Base-by-base conservation (phyloP, 2,888 invertebrate genomes). In the Eurois occulta region DNA sequence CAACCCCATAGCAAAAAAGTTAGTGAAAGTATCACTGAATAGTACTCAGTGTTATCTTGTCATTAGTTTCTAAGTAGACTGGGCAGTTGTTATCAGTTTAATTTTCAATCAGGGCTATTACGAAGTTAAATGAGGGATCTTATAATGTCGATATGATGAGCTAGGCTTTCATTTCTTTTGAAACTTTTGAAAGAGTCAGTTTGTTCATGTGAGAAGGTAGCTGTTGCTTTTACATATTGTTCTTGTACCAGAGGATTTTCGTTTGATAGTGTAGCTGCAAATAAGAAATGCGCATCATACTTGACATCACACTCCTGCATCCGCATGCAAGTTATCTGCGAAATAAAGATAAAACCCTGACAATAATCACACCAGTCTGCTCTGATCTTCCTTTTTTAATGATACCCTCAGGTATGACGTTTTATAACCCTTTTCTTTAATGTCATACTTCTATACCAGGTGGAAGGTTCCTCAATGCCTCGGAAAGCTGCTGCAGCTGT, bases 111-210 rank as follows among this genome's bases (percentile, higher is more conserved):
- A 41, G 28, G 13, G 68, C 28, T 70, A 64, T 71, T 52, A 71
- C 32, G 48, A 82, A 82, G 85, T 85, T 71, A 35, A 41, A 85
- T 58, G 81, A 70, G 35, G 35, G 62, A 64, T 80, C 58, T 69
- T 69, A 84, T 85, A 62, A 52, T 35, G n/a, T 41, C 81, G 55
- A 80, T 72, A 70, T 52, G 52, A 85, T 46, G 35, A 69, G 68
- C n/a, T 58, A 18, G 35, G 32, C 64, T 55, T 32, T 24, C 13
- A 60, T 7, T 60, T 46, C 35, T 38, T 55, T 46, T 41, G 16
- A 68, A 79, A 80, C 52, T 66, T 55, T 46, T 2, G 24, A 21
- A 2, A 68, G 16, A 72, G 24, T 43, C 16, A n/a, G 11, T 64
- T 83, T 35, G 52, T 65, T 76, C 16, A 66, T 52, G 43, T 67